A percentile compares a stretch with the other conserved stretches of the same genome.
Evolutionary conservation across 2,888 invertebrate genomes (phyloP).

Genomic region (Lingula anatina): DNA sequence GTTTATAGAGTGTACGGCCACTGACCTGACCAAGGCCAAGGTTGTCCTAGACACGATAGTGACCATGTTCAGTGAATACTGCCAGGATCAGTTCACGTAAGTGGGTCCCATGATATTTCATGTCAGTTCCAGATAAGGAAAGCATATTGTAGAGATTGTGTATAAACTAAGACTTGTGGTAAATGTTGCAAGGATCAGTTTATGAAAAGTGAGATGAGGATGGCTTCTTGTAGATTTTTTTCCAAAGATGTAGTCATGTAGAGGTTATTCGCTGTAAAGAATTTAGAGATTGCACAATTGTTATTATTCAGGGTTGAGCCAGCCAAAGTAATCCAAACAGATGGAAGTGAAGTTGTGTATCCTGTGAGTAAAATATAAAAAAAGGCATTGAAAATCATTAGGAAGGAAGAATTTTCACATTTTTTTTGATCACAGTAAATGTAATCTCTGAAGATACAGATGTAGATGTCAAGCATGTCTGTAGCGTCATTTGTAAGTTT

Average conservation of each 20-base stretch:
- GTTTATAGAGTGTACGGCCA: slow-evolving; percentile 96
- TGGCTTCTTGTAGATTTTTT: neutral
- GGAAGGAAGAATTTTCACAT: no score
- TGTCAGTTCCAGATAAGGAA: no score
- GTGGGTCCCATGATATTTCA: no score
- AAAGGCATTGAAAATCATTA: no score
- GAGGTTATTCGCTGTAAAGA: neutral
- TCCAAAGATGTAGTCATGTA: no score
- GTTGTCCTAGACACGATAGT: slow-evolving; percentile 92
- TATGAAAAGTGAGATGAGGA: neutral
- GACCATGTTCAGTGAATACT: slow-evolving; percentile 89
- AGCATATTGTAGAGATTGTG: no score
- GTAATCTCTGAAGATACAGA: no score
- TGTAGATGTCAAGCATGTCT: neutral
- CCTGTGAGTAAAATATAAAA: slow-evolving; percentile 59
- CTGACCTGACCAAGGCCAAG: slow-evolving; percentile 91
- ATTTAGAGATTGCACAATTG: no score
- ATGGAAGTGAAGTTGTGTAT: slow-evolving; percentile 65
- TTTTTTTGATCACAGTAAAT: no score
- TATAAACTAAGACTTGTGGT: neutral
- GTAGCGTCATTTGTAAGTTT: neutral
- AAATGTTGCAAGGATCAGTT: neutral
- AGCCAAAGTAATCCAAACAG: slow-evolving; percentile 75
- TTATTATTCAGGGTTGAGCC: slow-evolving; percentile 62
- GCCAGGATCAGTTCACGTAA: slow-evolving; percentile 65